Evolutionary conservation across 2,797 vertebrate genomes (phyloP), one percentile per base, ranked within the genome.

Genomic region (Todus mexicanus): DNA sequence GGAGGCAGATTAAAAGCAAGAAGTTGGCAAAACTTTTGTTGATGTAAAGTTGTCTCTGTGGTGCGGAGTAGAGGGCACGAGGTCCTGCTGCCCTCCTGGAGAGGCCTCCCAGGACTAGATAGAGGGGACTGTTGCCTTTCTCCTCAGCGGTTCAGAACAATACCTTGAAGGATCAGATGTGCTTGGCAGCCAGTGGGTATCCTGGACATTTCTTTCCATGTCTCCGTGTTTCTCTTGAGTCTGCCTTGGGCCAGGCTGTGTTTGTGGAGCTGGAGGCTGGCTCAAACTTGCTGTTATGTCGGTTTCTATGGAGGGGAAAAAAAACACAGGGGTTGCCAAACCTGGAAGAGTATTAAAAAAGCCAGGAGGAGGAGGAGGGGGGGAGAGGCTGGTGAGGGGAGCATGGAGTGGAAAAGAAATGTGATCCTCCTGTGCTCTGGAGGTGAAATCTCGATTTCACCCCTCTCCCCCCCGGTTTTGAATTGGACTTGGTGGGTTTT

Each of bases 271-370:
- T 97, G 82, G 81, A 96, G 97, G 95, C 97, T 98, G 98, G 98
- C 98, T 95, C 90, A 74, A 79, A 95, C 87, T 90, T 80, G 92
- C 97, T 99, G 98, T 99, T 99, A 98, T 99, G 98, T 98, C 98
- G 98, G 99, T 99, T 99, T 98, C 99, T 98, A 99, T 99, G 98
- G 99, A 97, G 98, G 98, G 98, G 97, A 93, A 98, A 98, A 98
- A 98, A 98, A 99, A 98, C 97, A 98, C 9, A 83, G 11, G 87
- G 95, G 92, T 95, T 97, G 98, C 98, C 98, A 98, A 97, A 98
- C 97, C 96, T 94, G 70, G 96, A 97, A 96, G 97, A 97, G 96
- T 94, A 90, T 94, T 94, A 94, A 93, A 96, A 93, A 95, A 87
- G n/a, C n/a, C n/a, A n/a, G 73, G 89, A 91, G 92, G 90, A 92